Evolutionary conservation across 2,113 vertebrate species (phyloP).

Genomic region (Zosterops pallidus): DNA sequence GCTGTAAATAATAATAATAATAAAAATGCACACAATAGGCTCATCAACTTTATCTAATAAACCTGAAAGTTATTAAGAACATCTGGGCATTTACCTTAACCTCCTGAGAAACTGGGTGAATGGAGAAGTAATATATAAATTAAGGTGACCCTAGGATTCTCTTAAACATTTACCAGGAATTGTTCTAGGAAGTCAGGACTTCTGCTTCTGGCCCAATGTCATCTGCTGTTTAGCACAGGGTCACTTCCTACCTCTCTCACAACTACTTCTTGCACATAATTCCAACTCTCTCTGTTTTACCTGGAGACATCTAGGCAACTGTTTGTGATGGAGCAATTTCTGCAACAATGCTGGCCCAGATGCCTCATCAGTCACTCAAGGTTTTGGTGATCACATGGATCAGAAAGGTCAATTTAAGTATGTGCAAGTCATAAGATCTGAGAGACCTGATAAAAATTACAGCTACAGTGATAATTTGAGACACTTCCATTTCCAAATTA

Average conservation of each 20-base stretch:
- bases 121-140: not conserved
- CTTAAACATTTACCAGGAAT: not conserved
- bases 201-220: not conserved
- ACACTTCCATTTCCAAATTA: slow-evolving; percentile 8
- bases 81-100: not conserved
- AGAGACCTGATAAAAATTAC: not conserved
- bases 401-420: not conserved
- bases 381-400: not conserved
- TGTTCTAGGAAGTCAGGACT: not conserved
- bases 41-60: not conserved
- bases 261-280: not conserved
- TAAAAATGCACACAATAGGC: not conserved
- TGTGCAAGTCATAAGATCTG: not conserved
- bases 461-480: not conserved
- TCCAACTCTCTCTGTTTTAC: not conserved
- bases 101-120: not conserved
- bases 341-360: not conserved
- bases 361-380: not conserved
- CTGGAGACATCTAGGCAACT: not conserved
- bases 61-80: not conserved
- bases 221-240: not conserved
- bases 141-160: not conserved
- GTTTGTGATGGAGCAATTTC: not conserved
- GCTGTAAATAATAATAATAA: not conserved
- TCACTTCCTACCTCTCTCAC: not conserved